Conservation (phyloP, 1,140 invertebrate genomes). For the Cherax destructor region DNA sequence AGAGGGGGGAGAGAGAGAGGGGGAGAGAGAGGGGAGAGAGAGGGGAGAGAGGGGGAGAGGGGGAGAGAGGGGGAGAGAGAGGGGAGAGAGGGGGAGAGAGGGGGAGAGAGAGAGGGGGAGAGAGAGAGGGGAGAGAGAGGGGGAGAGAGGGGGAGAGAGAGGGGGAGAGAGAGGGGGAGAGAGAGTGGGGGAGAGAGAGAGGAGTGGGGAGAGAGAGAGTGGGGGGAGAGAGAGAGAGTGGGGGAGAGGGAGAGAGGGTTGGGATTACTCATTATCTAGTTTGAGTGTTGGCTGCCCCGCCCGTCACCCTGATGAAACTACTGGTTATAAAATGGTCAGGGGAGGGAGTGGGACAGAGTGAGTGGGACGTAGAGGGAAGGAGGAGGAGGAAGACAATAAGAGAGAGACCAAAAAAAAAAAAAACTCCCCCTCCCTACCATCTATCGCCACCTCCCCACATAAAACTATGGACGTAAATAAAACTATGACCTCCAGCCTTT, state of each 20-base stretch:
- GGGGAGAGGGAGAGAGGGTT: not conserved
- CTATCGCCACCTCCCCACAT: not conserved
- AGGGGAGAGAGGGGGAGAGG: not conserved
- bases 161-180: constrained; percentile 17
- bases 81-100: not conserved
- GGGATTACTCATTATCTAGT: constrained; percentile 27
- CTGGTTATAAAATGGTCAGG: constrained; percentile 30
- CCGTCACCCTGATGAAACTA: constrained; percentile 23
- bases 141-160: constrained; percentile 9
- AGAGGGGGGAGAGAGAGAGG: constrained; percentile 6
- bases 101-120: constrained; percentile 23
- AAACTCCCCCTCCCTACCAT: not conserved
- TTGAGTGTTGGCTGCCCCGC: constrained; percentile 10
- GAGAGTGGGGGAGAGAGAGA: constrained; percentile 3
- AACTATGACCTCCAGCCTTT: not conserved
- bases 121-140: not conserved
- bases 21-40: too few species aligned
- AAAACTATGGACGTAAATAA: not conserved
- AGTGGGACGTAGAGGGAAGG: not conserved
- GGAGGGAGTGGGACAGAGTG: not conserved
- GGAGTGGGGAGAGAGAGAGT: not conserved
- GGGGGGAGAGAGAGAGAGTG: constrained; percentile 10
- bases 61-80: not conserved
- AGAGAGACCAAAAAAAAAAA: not conserved
- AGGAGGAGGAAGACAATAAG: not conserved